Evolutionary conservation across 2,113 vertebrate species (phyloP), one percentile per base, ranked within the genome.

Genomic region (Neoarius graeffei): DNA sequence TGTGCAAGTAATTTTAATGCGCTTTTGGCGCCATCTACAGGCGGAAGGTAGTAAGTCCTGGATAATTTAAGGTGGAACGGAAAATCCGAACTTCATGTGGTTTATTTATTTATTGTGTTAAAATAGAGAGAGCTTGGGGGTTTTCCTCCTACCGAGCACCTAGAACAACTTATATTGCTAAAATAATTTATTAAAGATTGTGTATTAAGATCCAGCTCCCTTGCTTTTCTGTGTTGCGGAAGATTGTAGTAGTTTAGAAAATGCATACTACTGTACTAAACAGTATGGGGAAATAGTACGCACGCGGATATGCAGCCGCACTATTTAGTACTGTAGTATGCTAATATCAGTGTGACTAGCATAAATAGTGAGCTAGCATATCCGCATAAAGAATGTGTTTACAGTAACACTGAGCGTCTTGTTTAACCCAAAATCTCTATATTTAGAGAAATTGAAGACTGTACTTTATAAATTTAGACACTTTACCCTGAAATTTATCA

Each of bases 61-160:
- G 54, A 17, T 60, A 1, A 42, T 82, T 82, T 82, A 82, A 82
- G 80, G 57, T 82, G 80, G 80, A 82, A 60, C 20, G 30, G 30
- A 62, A 62, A 10, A 79, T 15, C 17, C 17, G 0, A 20, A 23
- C 7, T 13, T 84, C 11, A 10, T 30, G n/a, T 20, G 30, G n/a
- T n/a, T n/a, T n/a, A n/a, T 27, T 4, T 25, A 14, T 52, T 52
- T 52, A 11, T 10, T 81, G 27, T 1, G 0, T 81, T 81, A 5
- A 80, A 57, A 35, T 59, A 81, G n/a, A 35, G 30, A 57, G 30
- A 56, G 7, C 15, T 7, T 11, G 27, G n/a, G 7, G 7, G 30
- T 5, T 52, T 76, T 50, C 25, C 3, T 7, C 17, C 13, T n/a
- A 27, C 11, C 13, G 11, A n/a, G 19, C 50, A 11, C 13, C 23